Conservation (phyloP, 2,888 invertebrate species). For the Fragum whitleyi region DNA sequence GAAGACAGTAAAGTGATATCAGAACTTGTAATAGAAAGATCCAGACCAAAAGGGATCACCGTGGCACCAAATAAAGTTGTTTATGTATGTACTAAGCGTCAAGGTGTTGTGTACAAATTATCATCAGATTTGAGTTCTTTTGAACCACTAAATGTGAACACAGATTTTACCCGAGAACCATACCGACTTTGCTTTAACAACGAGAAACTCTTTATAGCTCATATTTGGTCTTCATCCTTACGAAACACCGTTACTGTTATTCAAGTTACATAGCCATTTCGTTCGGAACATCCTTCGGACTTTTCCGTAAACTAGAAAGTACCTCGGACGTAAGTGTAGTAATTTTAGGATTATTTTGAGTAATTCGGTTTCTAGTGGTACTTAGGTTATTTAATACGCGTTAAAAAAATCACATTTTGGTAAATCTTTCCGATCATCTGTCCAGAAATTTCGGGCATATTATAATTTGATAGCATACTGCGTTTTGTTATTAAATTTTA, state of each 20-base stretch:
- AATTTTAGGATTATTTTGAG: no score
- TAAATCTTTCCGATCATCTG: no score
- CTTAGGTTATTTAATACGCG: no score
- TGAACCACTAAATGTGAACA: not conserved
- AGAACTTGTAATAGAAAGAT: not conserved
- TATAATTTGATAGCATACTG: no score
- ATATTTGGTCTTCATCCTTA: not conserved
- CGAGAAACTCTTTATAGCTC: not conserved
- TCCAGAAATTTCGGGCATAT: no score
- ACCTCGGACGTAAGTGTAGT: no score
- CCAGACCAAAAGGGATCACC: not conserved
- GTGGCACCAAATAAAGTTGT: not conserved
- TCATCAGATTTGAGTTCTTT: not conserved
- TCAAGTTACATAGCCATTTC: not conserved
- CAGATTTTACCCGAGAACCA: not conserved
- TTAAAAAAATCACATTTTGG: no score
- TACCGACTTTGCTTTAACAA: not conserved
- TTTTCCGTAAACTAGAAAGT: no score
- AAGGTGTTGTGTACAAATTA: not conserved
- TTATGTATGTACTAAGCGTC: not conserved
- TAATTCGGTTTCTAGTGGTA: no score
- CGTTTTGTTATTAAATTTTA: no score
- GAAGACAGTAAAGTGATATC: constrained; percentile 1
- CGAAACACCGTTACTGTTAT: not conserved
- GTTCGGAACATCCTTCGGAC: no score